Percentiles rank a stretch among this genome's conserved stretches.
Evolutionary conservation across 2,888 invertebrate genomes (phyloP).

Genomic region (Melanotus villosus): DNA sequence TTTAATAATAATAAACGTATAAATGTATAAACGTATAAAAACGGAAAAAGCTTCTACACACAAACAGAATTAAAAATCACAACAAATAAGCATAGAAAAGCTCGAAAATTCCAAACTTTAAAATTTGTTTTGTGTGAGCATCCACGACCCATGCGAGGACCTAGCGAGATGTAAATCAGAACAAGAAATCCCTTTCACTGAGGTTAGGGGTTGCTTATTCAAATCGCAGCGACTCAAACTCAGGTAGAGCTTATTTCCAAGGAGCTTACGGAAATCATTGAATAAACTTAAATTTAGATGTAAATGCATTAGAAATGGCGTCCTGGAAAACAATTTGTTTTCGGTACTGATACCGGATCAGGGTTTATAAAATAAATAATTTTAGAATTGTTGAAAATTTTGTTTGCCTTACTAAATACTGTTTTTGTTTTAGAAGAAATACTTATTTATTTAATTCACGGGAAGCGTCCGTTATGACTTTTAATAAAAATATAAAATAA

Average conservation of each 20-base stretch:
- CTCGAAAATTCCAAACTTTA: conserved; percentile 17
- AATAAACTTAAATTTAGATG: conserved; percentile 38
- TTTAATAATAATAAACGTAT: too few relatives aligned
- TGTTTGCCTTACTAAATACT: too few relatives aligned
- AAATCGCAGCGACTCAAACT: conserved; percentile 35
- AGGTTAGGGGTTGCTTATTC: conserved; percentile 46
- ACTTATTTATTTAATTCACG: too few relatives aligned
- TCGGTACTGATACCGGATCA: not conserved
- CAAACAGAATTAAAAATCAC: not conserved
- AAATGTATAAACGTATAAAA: too few relatives aligned
- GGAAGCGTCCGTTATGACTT: too few relatives aligned
- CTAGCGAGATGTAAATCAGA: conserved; percentile 47
- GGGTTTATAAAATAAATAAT: not conserved
- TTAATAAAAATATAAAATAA: too few relatives aligned
- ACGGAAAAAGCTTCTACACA: too few relatives aligned
- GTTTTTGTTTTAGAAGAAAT: too few relatives aligned
- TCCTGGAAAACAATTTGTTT: conserved; percentile 27
- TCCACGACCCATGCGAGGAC: conserved; percentile 7
- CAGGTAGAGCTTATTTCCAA: conserved; percentile 42
- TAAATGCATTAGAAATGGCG: conserved; percentile 24
- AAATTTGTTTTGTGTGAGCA: conserved; percentile 26
- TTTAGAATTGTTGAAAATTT: too few relatives aligned
- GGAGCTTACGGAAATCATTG: conserved; percentile 39
- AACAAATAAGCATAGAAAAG: not conserved
- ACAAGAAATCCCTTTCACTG: conserved; percentile 48